phyloP scores from a whole-genome alignment of 1,140 invertebrate genomes.

The Ceratoteleas bidentatus region DNA sequence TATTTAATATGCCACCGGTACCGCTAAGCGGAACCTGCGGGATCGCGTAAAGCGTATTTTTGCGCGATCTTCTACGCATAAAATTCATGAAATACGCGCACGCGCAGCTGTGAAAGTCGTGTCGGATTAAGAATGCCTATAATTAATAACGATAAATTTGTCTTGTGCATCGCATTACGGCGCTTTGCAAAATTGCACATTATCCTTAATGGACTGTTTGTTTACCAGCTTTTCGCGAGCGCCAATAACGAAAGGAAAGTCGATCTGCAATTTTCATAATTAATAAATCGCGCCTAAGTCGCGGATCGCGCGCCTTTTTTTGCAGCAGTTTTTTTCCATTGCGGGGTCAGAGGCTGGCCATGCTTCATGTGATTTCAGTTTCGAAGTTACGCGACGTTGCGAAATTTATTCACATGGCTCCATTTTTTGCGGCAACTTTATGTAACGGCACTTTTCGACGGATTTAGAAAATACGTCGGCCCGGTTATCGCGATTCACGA shows the following conservation, averaged over 20 bases:
- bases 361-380: not conserved
- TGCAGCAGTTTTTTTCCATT: not conserved
- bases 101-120: slow-evolving; percentile 48
- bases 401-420: no score
- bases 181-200: slow-evolving; percentile 37
- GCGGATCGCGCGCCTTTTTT: not conserved
- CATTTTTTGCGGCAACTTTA: no score
- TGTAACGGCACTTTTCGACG: no score
- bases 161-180: slow-evolving; percentile 42
- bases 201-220: slow-evolving; percentile 46
- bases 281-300: slow-evolving; percentile 24
- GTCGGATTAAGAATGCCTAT: slow-evolving; percentile 60
- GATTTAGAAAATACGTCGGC: no score
- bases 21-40: slow-evolving; percentile 38
- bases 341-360: not conserved
- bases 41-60: slow-evolving; percentile 50
- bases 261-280: slow-evolving; percentile 41
- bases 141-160: slow-evolving; percentile 68
- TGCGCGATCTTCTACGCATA: slow-evolving; percentile 46
- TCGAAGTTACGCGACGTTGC: no score
- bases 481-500: no score
- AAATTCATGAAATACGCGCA: slow-evolving; percentile 55
- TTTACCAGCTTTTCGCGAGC: slow-evolving; percentile 27
- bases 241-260: no score
- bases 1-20: slow-evolving; percentile 50